A percentile compares a stretch with the other conserved stretches of the same genome.
These are phyloP conservation scores for Neofelis nebulosa DNA, from an alignment of 2,113 vertebrate genomes.

Conservation along the genomic window DNA sequence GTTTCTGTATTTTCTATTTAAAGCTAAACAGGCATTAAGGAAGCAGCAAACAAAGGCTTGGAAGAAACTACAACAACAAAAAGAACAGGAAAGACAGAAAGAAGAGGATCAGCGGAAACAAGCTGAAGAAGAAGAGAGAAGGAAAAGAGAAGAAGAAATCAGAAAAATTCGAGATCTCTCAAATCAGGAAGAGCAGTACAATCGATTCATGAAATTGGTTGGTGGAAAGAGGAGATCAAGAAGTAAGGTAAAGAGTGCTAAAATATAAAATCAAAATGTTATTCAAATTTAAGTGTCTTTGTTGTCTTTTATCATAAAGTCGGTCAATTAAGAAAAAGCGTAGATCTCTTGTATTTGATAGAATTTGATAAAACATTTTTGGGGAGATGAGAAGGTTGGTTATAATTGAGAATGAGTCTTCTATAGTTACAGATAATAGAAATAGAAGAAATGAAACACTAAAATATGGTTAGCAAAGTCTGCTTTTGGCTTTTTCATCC, in stretches of 20 bases:
- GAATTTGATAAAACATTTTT: neutral
- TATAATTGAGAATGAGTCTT: neutral
- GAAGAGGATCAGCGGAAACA: slow-evolving; percentile 90
- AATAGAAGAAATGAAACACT: neutral
- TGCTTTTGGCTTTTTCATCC: slow-evolving; percentile 23
- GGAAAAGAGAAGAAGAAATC: slow-evolving; percentile 97
- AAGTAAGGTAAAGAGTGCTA: slow-evolving; percentile 87
- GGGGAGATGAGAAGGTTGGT: neutral
- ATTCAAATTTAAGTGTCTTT: slow-evolving; percentile 2
- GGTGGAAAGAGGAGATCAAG: slow-evolving; percentile 90
- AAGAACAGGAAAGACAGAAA: slow-evolving; percentile 90
- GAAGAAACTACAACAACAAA: slow-evolving; percentile 93
- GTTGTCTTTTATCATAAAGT: neutral
- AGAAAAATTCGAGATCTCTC: slow-evolving; percentile 96
- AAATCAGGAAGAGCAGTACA: slow-evolving; percentile 99
- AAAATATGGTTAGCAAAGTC: slow-evolving; percentile 5
- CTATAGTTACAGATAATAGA: neutral
- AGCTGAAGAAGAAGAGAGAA: slow-evolving; percentile 92
- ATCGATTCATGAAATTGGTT: slow-evolving; percentile 99
- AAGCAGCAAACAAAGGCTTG: slow-evolving; percentile 94
- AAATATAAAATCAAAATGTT: neutral
- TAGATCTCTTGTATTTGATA: neutral
- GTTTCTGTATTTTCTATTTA: slow-evolving; percentile 66
- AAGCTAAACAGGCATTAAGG: slow-evolving; percentile 91
- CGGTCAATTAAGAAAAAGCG: neutral